Conservation (phyloP, 2,797 vertebrate genomes). For the Coccyzus lansbergi region DNA sequence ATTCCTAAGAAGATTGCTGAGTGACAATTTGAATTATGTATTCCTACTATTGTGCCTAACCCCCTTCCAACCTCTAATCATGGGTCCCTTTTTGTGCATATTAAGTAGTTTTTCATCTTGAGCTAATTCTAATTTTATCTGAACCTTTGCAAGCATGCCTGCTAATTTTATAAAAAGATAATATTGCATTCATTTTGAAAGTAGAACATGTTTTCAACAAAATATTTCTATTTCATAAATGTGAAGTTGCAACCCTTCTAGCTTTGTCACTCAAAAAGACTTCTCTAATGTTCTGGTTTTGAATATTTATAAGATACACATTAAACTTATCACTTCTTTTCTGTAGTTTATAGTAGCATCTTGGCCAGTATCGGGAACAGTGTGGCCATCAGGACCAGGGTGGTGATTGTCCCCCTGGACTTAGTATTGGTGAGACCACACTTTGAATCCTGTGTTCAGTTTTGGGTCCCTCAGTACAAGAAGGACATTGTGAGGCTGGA, state of each 20-base stretch:
- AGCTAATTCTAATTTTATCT: constrained; percentile 48
- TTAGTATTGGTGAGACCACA: too few species aligned
- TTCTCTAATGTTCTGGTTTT: neutral
- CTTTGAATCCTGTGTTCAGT: too few species aligned
- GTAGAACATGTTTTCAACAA: constrained; percentile 1
- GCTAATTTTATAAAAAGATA: neutral
- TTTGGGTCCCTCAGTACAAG: too few species aligned
- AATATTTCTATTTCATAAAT: neutral
- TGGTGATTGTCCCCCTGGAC: too few species aligned
- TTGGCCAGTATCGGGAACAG: too few species aligned
- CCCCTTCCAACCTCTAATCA: neutral
- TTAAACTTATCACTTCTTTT: neutral
- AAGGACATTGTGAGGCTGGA: too few species aligned
- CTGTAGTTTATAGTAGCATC: neutral
- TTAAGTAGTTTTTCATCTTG: constrained; percentile 17
- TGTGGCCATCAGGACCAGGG: too few species aligned
- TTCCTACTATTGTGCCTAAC: neutral
- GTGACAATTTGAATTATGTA: constrained; percentile 20
- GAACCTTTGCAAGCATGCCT: constrained; percentile 19
- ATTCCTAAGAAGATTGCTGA: constrained; percentile 25
- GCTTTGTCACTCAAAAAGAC: neutral
- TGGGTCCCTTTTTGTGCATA: neutral
- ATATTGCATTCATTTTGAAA: constrained; percentile 26
- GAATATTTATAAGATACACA: neutral
- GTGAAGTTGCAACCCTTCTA: neutral